These are phyloP conservation scores for Luscinia megarhynchos DNA, from an alignment of 2,797 vertebrate genomes.

Conservation along the genomic window DNA sequence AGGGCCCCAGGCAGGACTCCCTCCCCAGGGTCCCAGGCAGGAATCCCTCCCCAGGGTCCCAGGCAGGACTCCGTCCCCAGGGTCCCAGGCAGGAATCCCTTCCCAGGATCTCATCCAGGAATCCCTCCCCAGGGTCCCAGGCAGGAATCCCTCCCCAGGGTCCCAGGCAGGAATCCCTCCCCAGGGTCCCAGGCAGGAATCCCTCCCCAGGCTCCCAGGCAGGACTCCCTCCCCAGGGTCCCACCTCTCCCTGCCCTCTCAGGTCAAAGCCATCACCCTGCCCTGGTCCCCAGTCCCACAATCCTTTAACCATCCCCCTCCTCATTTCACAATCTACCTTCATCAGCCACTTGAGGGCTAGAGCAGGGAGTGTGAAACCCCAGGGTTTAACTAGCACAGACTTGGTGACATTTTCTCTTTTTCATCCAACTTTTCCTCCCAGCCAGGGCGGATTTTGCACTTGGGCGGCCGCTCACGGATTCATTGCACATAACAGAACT, in stretches of 20 bases:
- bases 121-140: too few species aligned
- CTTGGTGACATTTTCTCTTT: neutral
- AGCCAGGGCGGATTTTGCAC: accelerated
- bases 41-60: neutral
- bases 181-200: neutral
- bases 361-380: neutral
- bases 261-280: neutral
- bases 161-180: too few species aligned
- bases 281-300: neutral
- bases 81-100: too few species aligned
- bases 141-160: too few species aligned
- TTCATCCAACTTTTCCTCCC: neutral
- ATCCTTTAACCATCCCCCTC: neutral
- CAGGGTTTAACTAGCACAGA: neutral
- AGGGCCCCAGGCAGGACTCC: too few species aligned
- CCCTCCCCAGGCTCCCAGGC: too few species aligned
- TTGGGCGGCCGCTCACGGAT: accelerated
- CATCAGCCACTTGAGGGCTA: neutral
- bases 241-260: neutral
- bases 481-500: accelerated
- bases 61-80: too few species aligned
- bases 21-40: too few species aligned
- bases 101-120: too few species aligned
- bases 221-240: neutral
- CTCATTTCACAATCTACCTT: accelerated